Evolutionary conservation across 2,888 invertebrate genomes (phyloP).

Genomic region (Pherbina coryleti): DNA sequence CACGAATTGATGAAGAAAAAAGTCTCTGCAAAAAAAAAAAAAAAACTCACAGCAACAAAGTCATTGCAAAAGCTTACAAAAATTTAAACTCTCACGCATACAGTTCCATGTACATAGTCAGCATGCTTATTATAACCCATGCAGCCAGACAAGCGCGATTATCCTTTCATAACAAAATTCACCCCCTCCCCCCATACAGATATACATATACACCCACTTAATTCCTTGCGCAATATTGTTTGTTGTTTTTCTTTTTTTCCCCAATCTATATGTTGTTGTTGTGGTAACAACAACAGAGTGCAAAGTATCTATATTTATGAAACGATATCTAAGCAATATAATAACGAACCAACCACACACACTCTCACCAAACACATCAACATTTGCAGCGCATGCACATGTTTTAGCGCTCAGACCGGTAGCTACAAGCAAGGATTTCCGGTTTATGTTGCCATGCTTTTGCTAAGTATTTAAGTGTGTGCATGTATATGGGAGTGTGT

Average conservation of each 20-base stretch:
- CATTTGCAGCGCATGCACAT: neutral
- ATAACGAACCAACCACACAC: neutral
- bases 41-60: too few species aligned
- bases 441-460: neutral
- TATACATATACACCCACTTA: too few species aligned
- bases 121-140: neutral
- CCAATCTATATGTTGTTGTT: neutral
- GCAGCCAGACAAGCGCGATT: constrained; percentile 5
- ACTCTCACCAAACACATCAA: neutral
- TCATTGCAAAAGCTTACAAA: too few species aligned
- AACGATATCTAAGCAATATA: neutral
- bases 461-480: neutral
- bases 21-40: too few species aligned
- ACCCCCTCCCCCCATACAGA: too few species aligned
- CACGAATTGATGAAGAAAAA: too few species aligned
- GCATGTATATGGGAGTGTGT: neutral
- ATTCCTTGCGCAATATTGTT: too few species aligned
- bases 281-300: neutral
- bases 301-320: neutral
- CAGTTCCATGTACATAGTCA: neutral
- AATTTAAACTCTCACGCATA: neutral
- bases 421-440: constrained; percentile 22
- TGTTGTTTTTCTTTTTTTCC: too few species aligned
- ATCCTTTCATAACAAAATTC: neutral
- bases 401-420: neutral